These are phyloP conservation scores for Callionymus lyra DNA, from an alignment of 2,113 vertebrate species.

Conservation along the genomic window DNA sequence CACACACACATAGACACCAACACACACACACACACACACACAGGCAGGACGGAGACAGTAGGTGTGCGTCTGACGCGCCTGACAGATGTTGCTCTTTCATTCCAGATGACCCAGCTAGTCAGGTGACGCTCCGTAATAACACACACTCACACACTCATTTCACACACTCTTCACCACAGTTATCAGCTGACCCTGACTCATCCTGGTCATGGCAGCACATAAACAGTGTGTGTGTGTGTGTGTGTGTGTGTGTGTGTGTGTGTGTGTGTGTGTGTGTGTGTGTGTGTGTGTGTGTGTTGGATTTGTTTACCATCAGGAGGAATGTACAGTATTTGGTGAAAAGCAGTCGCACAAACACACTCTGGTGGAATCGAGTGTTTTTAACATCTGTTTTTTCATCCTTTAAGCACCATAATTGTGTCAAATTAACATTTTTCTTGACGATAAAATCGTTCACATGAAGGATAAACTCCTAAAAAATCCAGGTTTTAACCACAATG, in stretches of 20 bases:
- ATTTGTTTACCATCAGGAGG: slow-evolving; percentile 60
- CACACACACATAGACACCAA: slow-evolving; percentile 9
- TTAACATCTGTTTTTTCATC: no score
- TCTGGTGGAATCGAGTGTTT: no score
- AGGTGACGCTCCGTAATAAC: slow-evolving; percentile 29
- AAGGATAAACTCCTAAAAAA: no score
- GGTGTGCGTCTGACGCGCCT: slow-evolving; percentile 17
- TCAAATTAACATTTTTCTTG: no score
- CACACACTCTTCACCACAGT: slow-evolving; percentile 12
- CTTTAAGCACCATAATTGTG: no score
- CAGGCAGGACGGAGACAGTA: neutral
- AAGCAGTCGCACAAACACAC: slow-evolving; percentile 55
- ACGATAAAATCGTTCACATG: no score
- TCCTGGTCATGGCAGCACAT: slow-evolving; percentile 27
- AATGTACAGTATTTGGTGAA: slow-evolving; percentile 65
- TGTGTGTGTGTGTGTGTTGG: slow-evolving; percentile 13
- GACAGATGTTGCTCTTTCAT: slow-evolving; percentile 49
- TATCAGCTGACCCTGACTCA: slow-evolving; percentile 33
- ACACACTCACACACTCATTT: slow-evolving; percentile 31
- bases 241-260: no score
- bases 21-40: slow-evolving; percentile 8
- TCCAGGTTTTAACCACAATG: no score
- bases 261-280: no score
- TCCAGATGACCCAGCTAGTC: slow-evolving; percentile 36
- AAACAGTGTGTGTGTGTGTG: slow-evolving; percentile 22